These are phyloP conservation scores for Peromyscus californicus DNA, from an alignment of 2,113 vertebrate genomes.

Conservation along the genomic window DNA sequence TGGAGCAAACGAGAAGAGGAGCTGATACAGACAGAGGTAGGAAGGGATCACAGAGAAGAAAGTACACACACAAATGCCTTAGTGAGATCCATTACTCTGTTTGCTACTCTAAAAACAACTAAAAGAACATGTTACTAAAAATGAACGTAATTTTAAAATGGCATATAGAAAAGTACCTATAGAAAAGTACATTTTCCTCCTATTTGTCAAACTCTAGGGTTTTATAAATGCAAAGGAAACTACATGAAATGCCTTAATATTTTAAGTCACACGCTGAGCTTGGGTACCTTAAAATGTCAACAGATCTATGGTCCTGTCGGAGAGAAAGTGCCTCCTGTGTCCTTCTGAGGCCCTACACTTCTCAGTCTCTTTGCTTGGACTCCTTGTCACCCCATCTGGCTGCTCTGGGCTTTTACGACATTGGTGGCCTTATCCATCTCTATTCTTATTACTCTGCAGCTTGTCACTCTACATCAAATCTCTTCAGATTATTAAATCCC, in stretches of 20 bases:
- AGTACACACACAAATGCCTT: not conserved
- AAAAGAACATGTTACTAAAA: not conserved
- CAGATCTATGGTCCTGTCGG: not conserved
- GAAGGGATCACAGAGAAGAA: not conserved
- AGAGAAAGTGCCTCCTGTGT: not conserved
- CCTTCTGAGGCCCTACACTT: not conserved
- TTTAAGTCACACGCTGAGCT: not conserved
- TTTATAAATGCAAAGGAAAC: not conserved
- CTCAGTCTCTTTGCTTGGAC: not conserved
- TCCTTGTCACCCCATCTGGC: too few relatives aligned
- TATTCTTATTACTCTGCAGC: not conserved
- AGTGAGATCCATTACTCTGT: not conserved
- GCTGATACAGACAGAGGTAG: not conserved
- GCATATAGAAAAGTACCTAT: not conserved
- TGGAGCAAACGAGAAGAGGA: not conserved
- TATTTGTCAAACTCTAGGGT: not conserved
- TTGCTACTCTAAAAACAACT: not conserved
- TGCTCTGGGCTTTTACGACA: not conserved
- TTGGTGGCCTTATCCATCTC: not conserved
- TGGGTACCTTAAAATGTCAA: not conserved
- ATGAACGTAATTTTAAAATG: not conserved
- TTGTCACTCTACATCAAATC: not conserved
- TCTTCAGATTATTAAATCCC: not conserved
- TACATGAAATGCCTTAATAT: not conserved
- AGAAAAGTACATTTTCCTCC: not conserved